Evolutionary conservation across 2,797 vertebrate species (phyloP).

Genomic region (Cyprinodon diabolis): DNA sequence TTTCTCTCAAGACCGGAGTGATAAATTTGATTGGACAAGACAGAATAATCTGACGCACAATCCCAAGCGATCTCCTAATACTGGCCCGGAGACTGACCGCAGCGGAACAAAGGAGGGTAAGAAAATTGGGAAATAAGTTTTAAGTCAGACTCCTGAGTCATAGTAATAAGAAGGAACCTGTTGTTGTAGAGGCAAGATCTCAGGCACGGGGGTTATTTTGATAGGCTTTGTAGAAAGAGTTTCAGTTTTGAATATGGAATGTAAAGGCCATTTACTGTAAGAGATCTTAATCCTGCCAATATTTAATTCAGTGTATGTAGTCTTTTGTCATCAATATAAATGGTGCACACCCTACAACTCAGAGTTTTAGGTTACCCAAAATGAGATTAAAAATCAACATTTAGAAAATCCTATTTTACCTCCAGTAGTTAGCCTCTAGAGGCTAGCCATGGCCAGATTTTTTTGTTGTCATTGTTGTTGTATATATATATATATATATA

Average conservation of each 20-base stretch:
- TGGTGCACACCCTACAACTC: too few species aligned
- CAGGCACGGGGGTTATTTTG: too few species aligned
- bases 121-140: conserved; percentile 12
- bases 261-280: background rate
- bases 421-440: too few species aligned
- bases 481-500: too few species aligned
- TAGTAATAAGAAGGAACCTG: background rate
- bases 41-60: conserved; percentile 94
- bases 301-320: background rate
- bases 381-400: too few species aligned
- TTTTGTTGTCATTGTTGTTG: too few species aligned
- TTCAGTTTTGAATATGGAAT: background rate
- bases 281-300: background rate
- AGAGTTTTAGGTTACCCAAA: too few species aligned
- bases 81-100: conserved; percentile 91
- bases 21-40: conserved; percentile 95
- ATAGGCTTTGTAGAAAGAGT: background rate
- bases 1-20: conserved; percentile 91
- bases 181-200: background rate
- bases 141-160: background rate
- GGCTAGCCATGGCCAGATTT: too few species aligned
- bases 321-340: too few species aligned
- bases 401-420: too few species aligned
- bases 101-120: conserved; percentile 92
- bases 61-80: conserved; percentile 92